Conservation (phyloP, 2,113 vertebrate genomes). For the Periophthalmus modestus region DNA sequence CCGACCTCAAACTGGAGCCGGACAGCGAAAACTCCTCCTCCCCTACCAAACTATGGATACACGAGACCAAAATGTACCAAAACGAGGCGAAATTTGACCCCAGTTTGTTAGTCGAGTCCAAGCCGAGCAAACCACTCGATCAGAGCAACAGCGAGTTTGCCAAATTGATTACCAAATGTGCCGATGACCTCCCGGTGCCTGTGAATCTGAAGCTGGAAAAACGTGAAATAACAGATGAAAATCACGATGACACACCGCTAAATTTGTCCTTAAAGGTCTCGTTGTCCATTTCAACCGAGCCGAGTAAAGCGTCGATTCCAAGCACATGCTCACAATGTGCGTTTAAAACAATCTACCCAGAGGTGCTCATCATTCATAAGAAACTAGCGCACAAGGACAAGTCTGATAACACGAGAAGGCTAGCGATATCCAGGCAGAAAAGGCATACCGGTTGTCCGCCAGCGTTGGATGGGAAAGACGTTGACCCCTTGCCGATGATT, state of each 20-base stretch:
- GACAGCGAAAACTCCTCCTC: slow-evolving; percentile 41
- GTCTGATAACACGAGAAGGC: slow-evolving; percentile 68
- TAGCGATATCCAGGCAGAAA: slow-evolving; percentile 56
- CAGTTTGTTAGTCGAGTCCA: background rate
- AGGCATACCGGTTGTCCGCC: slow-evolving; percentile 92
- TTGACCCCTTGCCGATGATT: slow-evolving; percentile 74
- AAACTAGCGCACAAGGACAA: slow-evolving; percentile 87
- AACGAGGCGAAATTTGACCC: slow-evolving; percentile 37
- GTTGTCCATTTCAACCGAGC: slow-evolving; percentile 65
- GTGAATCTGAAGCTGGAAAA: slow-evolving; percentile 57
- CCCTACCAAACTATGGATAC: slow-evolving; percentile 74
- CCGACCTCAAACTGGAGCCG: slow-evolving; percentile 35
- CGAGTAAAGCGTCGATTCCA: slow-evolving; percentile 68
- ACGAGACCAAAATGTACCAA: background rate
- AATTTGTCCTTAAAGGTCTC: slow-evolving; percentile 82
- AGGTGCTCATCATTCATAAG: slow-evolving; percentile 90
- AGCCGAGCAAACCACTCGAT: slow-evolving; percentile 24
- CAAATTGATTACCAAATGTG: slow-evolving; percentile 27
- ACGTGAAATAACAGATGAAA: slow-evolving; percentile 46
- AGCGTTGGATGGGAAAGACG: slow-evolving; percentile 88
- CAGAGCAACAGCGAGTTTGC: slow-evolving; percentile 38
- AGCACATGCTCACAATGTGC: slow-evolving; percentile 84
- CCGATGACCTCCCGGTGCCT: slow-evolving; percentile 26
- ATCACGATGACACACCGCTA: slow-evolving; percentile 77
- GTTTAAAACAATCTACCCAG: slow-evolving; percentile 89